Base-by-base conservation (phyloP, 2,113 vertebrate genomes). In the Bos indicus region DNA sequence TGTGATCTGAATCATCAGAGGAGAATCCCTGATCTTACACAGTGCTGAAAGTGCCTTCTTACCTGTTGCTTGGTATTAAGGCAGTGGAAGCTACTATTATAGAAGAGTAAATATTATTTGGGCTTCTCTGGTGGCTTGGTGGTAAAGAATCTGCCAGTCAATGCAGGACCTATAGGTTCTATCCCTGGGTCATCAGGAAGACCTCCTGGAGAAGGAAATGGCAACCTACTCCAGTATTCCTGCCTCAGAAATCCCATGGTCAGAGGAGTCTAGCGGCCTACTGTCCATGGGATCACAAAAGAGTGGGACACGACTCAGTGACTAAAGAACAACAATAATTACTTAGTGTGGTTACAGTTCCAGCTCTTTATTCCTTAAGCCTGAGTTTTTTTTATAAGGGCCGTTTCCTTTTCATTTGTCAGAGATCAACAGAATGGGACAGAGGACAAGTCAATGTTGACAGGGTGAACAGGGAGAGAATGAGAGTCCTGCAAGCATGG, bases 91-190 rank as follows among this genome's bases (percentile, higher is more conserved):
- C 15, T 88, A 11, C 64, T 67, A 26, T 67, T 84, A 59, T 91
- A 56, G 71, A 93, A 51, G 54, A 93, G 26, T 36, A 60, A 52
- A 12, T 77, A 59, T 57, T 71, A 57, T 21, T 40, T 26, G 40
- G 51, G 30, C 71, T 74, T 74, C 11, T 10, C 11, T 43, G 21
- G 36, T 40, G 67, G 21, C 36, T 74, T 2, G 5, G 36, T 40
- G 36, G 67, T 40, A 71, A 74, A 23, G 67, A 74, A 74, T 74
- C 19, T 74, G 67, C 67, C n/a, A 12, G 67, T 21, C n/a, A 74
- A 40, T 40, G n/a, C n/a, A 74, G 67, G 67, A 74, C 19, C 19
- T 4, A 0, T 40, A 23, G 67, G n/a, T 74, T 74, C 2, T 0
- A 74, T 74, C n/a, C 67, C 36, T 74, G 67, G 36, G 67, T 74